Base-by-base conservation (phyloP, 2,888 invertebrate species). In the Julus scandinavius region DNA sequence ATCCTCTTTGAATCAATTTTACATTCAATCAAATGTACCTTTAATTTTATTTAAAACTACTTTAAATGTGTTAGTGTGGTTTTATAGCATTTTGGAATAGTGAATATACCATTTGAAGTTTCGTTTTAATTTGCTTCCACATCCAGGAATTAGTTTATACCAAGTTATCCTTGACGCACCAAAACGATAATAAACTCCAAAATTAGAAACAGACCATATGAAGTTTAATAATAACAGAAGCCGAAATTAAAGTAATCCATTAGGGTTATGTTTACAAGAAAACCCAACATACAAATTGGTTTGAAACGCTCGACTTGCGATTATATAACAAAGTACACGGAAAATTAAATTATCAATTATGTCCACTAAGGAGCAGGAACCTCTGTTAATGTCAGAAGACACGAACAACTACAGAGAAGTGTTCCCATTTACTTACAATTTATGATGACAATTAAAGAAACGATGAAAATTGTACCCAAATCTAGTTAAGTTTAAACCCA, bases 291-390 rank as follows among this genome's bases (percentile, higher is more conserved):
- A 54, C 54, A 54, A 54, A 54, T 17, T 54, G 54, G 72, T 29
- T 7, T n/a, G 72, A 72, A 72, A 72, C n/a, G 72, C 72, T 29
- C 11, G 29, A 72, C 72, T n/a, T n/a, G 13, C 9, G 29, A 72
- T 72, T 11, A 29, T 72, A 11, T 29, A 20, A 1, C 0, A 29
- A 2, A 29, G 72, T 20, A 20, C 20, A 72, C 72, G 29, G 72
- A 11, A 72, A 72, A 29, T 72, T 29, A 29, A 72, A 72, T 72
- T 72, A 72, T 72, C n/a, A 63, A 63, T 63, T 72, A 72, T 29
- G 72, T 72, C 72, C 29, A 11, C n/a, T 29, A 11, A 72, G 11
- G 72, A 72, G n/a, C 72, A 72, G 72, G 72, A 72, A 72, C 29
- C 72, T 72, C 72, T n/a, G 9, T 29, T 72, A 72, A 29, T 72